Percentiles rank a stretch among this genome's conserved stretches.
These are phyloP conservation scores for Nymphicus hollandicus DNA, from an alignment of 2,113 vertebrate species.

Conservation along the genomic window DNA sequence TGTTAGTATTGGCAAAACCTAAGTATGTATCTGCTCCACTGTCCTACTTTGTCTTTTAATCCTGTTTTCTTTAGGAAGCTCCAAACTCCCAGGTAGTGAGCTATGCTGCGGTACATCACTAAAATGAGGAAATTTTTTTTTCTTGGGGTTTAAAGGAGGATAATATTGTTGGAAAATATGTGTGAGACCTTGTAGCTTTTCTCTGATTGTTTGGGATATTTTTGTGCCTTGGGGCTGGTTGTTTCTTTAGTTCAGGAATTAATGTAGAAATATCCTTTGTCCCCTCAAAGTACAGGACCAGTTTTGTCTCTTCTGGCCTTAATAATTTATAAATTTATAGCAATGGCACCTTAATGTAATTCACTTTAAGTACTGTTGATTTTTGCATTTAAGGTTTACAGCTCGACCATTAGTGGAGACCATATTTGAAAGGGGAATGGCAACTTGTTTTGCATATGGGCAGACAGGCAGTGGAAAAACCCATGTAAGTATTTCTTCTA, in stretches of 20 bases:
- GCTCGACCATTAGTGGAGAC: constrained; percentile 96
- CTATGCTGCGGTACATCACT: not conserved
- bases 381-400: constrained; percentile 83
- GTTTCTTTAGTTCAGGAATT: not conserved
- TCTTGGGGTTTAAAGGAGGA: not conserved
- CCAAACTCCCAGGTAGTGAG: not conserved
- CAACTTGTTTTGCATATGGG: constrained; percentile 97
- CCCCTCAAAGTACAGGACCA: not conserved
- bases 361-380: not conserved
- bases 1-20: not conserved
- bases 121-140: not conserved
- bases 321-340: not conserved
- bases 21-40: not conserved
- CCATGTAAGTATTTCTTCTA: constrained; percentile 80
- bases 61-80: not conserved
- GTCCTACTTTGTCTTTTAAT: not conserved
- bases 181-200: not conserved
- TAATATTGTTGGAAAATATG: not conserved
- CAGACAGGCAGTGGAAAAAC: constrained; percentile 99
- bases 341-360: not conserved
- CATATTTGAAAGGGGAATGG: constrained; percentile 97
- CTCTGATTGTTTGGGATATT: not conserved
- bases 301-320: not conserved
- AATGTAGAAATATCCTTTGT: not conserved
- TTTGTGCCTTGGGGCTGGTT: not conserved